Percentiles rank a stretch among this genome's conserved stretches.
These are phyloP conservation scores for Psittacara wagleri DNA, from an alignment of 2,113 vertebrate genomes.

Conservation along the genomic window DNA sequence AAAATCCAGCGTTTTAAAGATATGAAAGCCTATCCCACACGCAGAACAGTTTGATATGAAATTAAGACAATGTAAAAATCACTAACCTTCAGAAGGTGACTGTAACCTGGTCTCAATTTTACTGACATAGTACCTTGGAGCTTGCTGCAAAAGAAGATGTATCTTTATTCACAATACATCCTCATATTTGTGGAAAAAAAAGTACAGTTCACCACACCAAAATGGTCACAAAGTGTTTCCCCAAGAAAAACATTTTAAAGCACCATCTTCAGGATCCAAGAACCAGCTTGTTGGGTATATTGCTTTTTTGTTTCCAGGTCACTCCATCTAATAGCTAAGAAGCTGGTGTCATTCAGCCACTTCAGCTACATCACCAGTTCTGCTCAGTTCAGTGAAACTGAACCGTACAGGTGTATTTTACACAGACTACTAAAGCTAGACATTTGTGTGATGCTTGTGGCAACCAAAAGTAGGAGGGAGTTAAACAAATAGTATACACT, in stretches of 20 bases:
- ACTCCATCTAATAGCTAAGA: background rate
- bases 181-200: background rate
- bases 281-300: background rate
- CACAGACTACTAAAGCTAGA: background rate
- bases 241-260: background rate
- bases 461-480: background rate
- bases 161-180: background rate
- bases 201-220: background rate
- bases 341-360: background rate
- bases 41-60: background rate
- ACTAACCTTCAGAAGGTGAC: conserved; percentile 65
- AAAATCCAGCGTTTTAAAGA: background rate
- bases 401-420: background rate
- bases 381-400: background rate
- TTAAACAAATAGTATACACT: background rate
- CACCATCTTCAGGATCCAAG: background rate
- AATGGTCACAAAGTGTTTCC: background rate
- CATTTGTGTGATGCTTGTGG: background rate
- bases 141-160: conserved; percentile 72
- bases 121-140: conserved; percentile 70
- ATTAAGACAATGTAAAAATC: background rate
- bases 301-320: background rate
- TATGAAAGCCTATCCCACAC: background rate
- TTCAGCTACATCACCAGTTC: background rate
- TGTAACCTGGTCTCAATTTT: conserved; percentile 62